Conservation (phyloP, 2,888 invertebrate genomes). For the Diarsia dahlii region DNA sequence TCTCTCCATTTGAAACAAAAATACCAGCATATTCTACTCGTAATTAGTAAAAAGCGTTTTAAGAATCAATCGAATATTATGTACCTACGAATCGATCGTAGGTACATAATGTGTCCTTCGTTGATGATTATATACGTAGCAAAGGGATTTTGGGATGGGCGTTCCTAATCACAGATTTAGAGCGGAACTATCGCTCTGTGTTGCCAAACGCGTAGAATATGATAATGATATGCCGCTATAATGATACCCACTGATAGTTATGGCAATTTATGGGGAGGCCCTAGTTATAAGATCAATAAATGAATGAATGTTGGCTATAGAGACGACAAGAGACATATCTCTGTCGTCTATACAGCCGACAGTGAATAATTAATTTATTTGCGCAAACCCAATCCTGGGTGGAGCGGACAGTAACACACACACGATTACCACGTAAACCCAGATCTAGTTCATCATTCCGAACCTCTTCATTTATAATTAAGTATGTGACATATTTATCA, state of each 20-base stretch:
- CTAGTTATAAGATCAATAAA: neutral
- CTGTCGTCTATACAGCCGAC: neutral
- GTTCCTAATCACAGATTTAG: neutral
- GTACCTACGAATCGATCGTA: no score
- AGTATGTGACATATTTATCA: no score
- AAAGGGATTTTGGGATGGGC: neutral
- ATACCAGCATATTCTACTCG: neutral
- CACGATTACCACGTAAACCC: no score
- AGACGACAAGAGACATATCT: neutral
- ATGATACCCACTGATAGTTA: slow-evolving; percentile 11
- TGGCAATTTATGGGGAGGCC: neutral
- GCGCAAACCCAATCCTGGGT: no score
- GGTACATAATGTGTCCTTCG: neutral
- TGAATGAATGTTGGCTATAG: neutral
- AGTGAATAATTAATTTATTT: neutral
- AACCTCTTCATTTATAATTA: no score
- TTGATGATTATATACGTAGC: neutral
- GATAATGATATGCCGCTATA: neutral
- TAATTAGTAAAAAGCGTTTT: neutral
- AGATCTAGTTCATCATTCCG: no score
- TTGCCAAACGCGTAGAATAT: neutral
- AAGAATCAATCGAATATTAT: neutral
- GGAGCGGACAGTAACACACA: no score
- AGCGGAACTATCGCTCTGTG: neutral
- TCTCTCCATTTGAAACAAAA: neutral